Base-by-base conservation (phyloP, 2,113 vertebrate species). In the Podilymbus podiceps region DNA sequence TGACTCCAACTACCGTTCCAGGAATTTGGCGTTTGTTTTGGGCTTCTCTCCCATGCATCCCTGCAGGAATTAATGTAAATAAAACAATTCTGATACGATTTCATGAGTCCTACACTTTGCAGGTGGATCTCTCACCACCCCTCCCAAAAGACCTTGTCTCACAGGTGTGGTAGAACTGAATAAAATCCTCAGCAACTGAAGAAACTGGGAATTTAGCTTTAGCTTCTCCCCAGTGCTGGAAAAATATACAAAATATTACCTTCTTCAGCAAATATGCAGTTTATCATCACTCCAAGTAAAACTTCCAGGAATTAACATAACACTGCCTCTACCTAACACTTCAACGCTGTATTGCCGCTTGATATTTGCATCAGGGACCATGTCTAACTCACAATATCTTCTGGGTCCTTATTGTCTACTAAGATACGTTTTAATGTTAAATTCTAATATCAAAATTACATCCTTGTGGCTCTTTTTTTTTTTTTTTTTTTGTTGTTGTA, bases 361-460 rank as follows among this genome's bases (percentile, higher is more conserved):
- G 8, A 9, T 66, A 38, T 94, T 95, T 78, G 35, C 50, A 85
- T 83, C 53, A 50, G 71, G 35, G 21, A 74, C 15, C 21, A 49
- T 4, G 11, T 10, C 68, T 72, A 91, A 63, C 14, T 59, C 44
- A 47, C 19, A 59, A 6, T 87, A 58, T 62, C 59, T 96, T 71
- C 17, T 58, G 6, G 38, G 20, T 28, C 23, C 15, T 68, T 94
- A 66, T 55, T 95, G 28, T 77, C 50, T 91, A 17, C 16, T 82
- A 75, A 84, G 23, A 46, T 46, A 50, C 42, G 12, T 18, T 96
- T 96, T 88, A 71, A 46, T 52, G 9, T 60, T 68, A 79, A 82
- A 93, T 88, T 85, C 76, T 14, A 90, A 97, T 96, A 92, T 75
- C 87, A 85, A 95, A 94, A 92, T 81, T 79, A 30, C 19, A 71